These are phyloP conservation scores for Aporrectodea caliginosa DNA, from an alignment of 1,140 invertebrate genomes.

Conservation along the genomic window DNA sequence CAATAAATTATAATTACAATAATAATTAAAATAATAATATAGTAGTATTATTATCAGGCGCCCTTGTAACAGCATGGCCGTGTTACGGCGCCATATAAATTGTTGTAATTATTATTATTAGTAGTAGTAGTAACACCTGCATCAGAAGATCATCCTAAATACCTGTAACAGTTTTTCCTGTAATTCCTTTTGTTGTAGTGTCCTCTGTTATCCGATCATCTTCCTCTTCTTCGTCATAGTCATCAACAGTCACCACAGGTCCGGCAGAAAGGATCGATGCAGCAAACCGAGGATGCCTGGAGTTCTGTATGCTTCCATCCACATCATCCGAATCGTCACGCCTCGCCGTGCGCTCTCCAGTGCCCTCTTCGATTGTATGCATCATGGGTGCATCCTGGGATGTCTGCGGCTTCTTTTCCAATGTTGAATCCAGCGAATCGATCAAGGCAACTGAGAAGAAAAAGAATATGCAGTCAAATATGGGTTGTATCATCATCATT, in stretches of 20 bases:
- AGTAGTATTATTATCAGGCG: no score
- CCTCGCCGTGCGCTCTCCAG: not conserved
- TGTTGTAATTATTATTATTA: no score
- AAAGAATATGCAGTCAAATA: no score
- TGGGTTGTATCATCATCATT: no score
- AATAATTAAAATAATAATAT: no score
- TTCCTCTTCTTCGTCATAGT: not conserved
- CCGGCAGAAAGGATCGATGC: no score
- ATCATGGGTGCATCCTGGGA: not conserved
- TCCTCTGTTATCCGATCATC: not conserved
- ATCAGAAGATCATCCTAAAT: no score
- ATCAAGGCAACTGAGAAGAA: not conserved
- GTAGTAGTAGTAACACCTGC: no score
- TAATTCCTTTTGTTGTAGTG: not conserved
- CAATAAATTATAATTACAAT: no score
- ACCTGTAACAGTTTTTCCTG: not conserved
- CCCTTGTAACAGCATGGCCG: no score
- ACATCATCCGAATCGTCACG: not conserved
- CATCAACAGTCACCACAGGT: not conserved
- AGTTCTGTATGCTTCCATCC: not conserved
- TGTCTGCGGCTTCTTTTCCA: not conserved
- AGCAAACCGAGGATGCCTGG: no score
- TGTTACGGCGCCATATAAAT: no score
- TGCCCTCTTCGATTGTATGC: not conserved
- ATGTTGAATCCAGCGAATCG: not conserved